Conservation (phyloP, 2,113 vertebrate genomes). For the Osmerus mordax region DNA sequence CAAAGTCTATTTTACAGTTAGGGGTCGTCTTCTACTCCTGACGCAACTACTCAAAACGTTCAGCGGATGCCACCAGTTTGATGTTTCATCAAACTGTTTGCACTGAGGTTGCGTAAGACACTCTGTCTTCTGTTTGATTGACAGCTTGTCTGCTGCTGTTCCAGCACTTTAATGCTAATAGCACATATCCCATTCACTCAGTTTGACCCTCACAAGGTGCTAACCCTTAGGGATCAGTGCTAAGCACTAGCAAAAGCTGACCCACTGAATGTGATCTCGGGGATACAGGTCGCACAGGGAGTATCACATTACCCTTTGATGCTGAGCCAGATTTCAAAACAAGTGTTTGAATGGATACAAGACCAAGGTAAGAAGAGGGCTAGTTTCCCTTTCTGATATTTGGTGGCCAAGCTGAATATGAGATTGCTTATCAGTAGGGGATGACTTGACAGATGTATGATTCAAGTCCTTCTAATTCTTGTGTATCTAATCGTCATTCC, state of each 20-base stretch:
- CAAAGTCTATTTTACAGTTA: no score
- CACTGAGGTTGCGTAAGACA: neutral
- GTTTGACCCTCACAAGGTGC: slow-evolving; percentile 8
- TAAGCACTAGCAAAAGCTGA: slow-evolving; percentile 17
- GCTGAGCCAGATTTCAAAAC: slow-evolving; percentile 1
- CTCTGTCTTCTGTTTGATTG: slow-evolving; percentile 3
- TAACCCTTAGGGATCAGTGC: slow-evolving; percentile 40
- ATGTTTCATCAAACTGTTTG: neutral
- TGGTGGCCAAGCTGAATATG: slow-evolving; percentile 25
- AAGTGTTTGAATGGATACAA: slow-evolving; percentile 1
- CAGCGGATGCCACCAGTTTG: no score
- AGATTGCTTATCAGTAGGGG: slow-evolving; percentile 25
- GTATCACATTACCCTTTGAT: slow-evolving; percentile 18
- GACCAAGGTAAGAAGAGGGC: slow-evolving; percentile 6
- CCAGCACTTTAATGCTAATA: neutral
- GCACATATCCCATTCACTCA: slow-evolving; percentile 1
- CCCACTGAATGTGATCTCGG: slow-evolving; percentile 14
- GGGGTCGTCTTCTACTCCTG: no score
- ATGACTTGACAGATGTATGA: slow-evolving; percentile 1
- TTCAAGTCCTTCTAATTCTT: neutral
- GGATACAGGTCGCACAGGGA: slow-evolving; percentile 1
- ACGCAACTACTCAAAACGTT: no score
- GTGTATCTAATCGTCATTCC: slow-evolving; percentile 23
- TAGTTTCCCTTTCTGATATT: slow-evolving; percentile 6
- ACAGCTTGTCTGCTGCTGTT: neutral